These are phyloP conservation scores for Pygathrix nemaeus DNA, from an alignment of 2,113 vertebrate genomes.

Conservation along the genomic window DNA sequence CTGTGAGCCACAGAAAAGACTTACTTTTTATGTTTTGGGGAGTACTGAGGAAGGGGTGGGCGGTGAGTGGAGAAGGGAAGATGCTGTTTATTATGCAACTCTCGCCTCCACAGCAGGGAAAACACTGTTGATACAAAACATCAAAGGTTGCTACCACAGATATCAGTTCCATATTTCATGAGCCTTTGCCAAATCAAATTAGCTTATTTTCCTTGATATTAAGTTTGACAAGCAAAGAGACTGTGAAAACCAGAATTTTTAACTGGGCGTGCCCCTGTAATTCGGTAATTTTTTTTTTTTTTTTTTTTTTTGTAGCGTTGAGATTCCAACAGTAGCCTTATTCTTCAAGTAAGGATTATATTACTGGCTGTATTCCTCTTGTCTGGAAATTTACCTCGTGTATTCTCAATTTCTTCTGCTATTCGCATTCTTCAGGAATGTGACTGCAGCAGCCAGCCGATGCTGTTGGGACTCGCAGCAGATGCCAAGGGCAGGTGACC, in stretches of 20 bases:
- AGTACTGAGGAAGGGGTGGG: neutral
- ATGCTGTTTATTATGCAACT: slow-evolving; percentile 85
- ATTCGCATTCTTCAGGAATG: slow-evolving; percentile 76
- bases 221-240: slow-evolving; percentile 88
- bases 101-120: slow-evolving; percentile 79
- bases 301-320: slow-evolving; percentile 63
- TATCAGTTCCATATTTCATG: slow-evolving; percentile 82
- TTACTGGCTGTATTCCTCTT: slow-evolving; percentile 85
- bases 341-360: slow-evolving; percentile 78
- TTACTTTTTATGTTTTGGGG: neutral
- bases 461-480: slow-evolving; percentile 76
- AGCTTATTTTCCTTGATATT: slow-evolving; percentile 89
- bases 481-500: slow-evolving; percentile 20
- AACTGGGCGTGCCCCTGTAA: slow-evolving; percentile 84
- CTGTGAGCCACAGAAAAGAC: neutral
- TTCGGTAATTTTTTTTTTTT: slow-evolving; percentile 65
- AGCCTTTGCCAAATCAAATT: slow-evolving; percentile 88
- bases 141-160: slow-evolving; percentile 84
- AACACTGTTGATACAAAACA: slow-evolving; percentile 84
- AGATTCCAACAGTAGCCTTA: slow-evolving; percentile 82
- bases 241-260: slow-evolving; percentile 87
- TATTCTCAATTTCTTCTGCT: slow-evolving; percentile 72
- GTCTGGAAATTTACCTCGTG: slow-evolving; percentile 81
- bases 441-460: slow-evolving; percentile 61
- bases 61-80: slow-evolving; percentile 59